A percentile compares a stretch with the other conserved stretches of the same genome.
These are phyloP conservation scores for Psettodes erumei DNA, from an alignment of 2,113 vertebrate species.

Conservation along the genomic window DNA sequence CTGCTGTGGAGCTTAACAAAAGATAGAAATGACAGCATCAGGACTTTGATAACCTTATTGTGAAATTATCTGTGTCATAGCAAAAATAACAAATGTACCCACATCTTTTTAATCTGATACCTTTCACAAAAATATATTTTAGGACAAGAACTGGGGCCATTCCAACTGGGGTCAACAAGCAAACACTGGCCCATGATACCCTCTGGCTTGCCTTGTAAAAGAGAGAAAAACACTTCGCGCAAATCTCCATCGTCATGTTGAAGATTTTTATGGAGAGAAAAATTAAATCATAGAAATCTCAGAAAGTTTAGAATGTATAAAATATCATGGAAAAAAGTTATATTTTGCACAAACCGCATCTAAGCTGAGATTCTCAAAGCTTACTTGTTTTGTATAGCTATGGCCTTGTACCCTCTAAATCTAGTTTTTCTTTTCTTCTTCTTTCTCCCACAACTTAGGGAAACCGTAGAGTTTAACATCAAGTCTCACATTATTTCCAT, in stretches of 20 bases:
- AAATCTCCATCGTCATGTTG: background rate
- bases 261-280: too few relatives aligned
- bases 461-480: background rate
- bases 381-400: background rate
- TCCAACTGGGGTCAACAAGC: background rate
- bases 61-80: constrained; percentile 39
- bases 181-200: background rate
- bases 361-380: background rate
- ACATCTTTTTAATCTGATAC: background rate
- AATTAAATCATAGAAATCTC: too few relatives aligned
- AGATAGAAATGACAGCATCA: constrained; percentile 15
- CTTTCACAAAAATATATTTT: background rate
- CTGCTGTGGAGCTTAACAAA: constrained; percentile 2
- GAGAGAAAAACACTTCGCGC: too few relatives aligned
- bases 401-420: background rate
- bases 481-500: background rate
- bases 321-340: too few relatives aligned
- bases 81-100: too few relatives aligned
- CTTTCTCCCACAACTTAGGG: background rate
- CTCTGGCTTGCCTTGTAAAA: background rate
- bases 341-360: background rate
- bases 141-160: background rate
- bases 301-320: too few relatives aligned
- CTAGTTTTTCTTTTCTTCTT: background rate
- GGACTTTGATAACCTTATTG: constrained; percentile 29